These are phyloP conservation scores for Epicampocera succincta DNA, from an alignment of 2,888 invertebrate genomes.

Conservation along the genomic window DNA sequence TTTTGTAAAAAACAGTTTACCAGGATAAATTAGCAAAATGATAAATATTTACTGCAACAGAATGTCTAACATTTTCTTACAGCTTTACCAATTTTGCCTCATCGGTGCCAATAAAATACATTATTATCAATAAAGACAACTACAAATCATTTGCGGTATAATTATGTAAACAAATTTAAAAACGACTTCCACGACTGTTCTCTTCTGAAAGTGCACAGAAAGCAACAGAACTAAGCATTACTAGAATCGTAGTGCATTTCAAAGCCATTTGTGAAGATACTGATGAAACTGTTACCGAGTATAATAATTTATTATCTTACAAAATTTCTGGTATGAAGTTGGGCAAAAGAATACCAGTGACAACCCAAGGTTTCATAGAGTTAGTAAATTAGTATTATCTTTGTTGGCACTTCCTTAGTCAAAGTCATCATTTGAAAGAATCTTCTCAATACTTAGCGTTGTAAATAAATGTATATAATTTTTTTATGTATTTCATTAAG, in stretches of 20 bases:
- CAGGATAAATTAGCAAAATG: no score
- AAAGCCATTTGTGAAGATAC: slow-evolving; percentile 5
- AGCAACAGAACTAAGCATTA: slow-evolving; percentile 1
- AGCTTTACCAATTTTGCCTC: no score
- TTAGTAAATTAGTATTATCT: neutral
- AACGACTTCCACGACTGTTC: slow-evolving; percentile 1
- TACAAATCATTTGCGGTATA: neutral
- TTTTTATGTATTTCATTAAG: no score
- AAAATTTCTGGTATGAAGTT: neutral
- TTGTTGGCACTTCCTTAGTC: no score
- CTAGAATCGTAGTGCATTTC: slow-evolving; percentile 9
- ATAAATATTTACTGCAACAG: no score
- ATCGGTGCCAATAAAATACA: neutral
- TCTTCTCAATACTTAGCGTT: neutral
- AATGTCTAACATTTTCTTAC: no score
- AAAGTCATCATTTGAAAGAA: no score
- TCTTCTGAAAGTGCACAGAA: neutral
- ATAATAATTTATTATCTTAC: no score
- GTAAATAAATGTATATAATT: no score
- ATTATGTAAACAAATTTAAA: slow-evolving; percentile 8
- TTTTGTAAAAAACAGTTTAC: no score
- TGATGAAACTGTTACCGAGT: no score
- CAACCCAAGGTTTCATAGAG: neutral
- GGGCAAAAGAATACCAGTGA: neutral
- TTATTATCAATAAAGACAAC: slow-evolving; percentile 20